Evolutionary conservation across 1,140 invertebrate species (phyloP), one percentile per base, ranked within the genome.

Genomic region (Bombus sibiricus): DNA sequence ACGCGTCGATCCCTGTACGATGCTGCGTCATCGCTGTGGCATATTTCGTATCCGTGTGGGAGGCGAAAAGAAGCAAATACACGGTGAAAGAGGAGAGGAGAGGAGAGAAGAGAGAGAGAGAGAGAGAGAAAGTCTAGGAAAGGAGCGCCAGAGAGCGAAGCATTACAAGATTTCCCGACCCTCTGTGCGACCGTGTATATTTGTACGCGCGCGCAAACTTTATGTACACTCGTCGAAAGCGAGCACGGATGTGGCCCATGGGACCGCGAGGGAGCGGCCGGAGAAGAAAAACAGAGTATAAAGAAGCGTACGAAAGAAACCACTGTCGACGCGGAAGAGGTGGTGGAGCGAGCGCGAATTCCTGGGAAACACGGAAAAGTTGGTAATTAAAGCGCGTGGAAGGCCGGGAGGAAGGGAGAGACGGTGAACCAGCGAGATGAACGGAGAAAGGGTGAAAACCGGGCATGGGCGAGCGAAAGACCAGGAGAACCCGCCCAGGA

Each of bases 381-480:
- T 92, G 91, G 91, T 92, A 92, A 92, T 92, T 92, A 92, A 92
- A 92, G 91, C 89, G 59, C 80, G 82, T 71, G 69, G 28, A 62
- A 15, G 41, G 64, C 41, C 73, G 32, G n/a, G 68, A n/a, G 34
- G 10, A 43, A 57, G n/a, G 66, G 0, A 12, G 28, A 62, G 62
- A 73, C 47, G 59, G 74, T 76, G 39, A 77, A 37, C 74, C 28
- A 9, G 39, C 5, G 66, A 9, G 73, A 32, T 43, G 22, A 12
- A 25, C 12, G 69, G 53, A 34, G 57, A 76, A 37, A 39, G 76
- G n/a, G 18, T 34, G 43, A 18, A 68, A 68, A 34, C 10, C 41
- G 62, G 37, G 79, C n/a, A n/a, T 39, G n/a, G 53, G 68, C 62
- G 47, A 81, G 73, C 64, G 80, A 66, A 64, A 86, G 68, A 57